Conservation (phyloP, 2,797 vertebrate genomes). For the Coracias cyanogaster region DNA sequence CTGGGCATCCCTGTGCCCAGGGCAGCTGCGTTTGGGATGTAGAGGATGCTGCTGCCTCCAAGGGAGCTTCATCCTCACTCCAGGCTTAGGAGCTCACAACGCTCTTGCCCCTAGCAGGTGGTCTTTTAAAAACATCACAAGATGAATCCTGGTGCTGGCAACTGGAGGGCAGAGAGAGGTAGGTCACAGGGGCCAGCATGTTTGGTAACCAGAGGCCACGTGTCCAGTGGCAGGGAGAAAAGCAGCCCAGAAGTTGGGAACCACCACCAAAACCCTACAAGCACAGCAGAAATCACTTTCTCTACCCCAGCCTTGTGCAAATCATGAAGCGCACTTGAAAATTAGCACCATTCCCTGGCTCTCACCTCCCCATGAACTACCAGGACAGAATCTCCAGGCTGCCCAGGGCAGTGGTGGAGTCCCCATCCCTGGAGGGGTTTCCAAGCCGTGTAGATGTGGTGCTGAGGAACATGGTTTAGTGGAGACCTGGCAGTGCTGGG, state of each 20-base stretch:
- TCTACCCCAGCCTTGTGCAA: background rate
- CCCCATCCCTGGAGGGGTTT: background rate
- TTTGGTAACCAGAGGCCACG: background rate
- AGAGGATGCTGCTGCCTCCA: background rate
- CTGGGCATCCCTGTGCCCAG: background rate
- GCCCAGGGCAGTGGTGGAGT: background rate
- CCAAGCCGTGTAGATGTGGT: background rate
- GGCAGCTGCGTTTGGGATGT: background rate
- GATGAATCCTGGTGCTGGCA: background rate
- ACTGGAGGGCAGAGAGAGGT: background rate
- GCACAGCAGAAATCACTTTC: background rate
- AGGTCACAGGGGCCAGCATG: rapidly evolving
- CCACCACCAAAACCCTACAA: background rate
- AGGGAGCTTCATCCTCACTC: background rate
- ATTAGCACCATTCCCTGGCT: background rate
- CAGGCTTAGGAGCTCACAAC: background rate
- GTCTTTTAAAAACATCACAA: background rate
- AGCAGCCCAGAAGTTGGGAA: background rate
- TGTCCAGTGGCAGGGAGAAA: background rate
- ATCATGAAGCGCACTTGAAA: background rate
- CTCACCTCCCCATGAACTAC: background rate
- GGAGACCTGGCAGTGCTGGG: background rate
- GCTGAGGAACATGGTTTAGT: background rate
- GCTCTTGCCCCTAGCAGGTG: background rate
- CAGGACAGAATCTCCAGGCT: background rate